Evolutionary conservation across 1,140 invertebrate species (phyloP).

Genomic region (Pantala flavescens): DNA sequence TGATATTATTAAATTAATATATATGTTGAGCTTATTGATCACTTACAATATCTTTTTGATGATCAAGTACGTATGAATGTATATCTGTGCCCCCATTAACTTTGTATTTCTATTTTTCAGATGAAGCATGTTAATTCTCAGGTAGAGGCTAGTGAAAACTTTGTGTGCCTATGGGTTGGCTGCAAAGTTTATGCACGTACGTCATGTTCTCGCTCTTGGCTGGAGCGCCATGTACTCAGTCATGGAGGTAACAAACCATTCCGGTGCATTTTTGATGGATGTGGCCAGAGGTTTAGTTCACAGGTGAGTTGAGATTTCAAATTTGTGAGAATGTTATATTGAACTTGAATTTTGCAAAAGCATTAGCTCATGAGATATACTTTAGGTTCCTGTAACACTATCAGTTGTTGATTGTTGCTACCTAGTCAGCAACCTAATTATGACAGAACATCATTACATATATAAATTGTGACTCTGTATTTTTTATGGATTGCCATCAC

Average conservation of each 20-base stretch:
- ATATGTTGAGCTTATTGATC: too few relatives aligned
- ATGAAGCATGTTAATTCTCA: conserved; percentile 74
- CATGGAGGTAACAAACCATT: conserved; percentile 92
- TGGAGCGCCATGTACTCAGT: conserved; percentile 82
- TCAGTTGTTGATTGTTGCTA: neutral
- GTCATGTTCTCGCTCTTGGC: conserved; percentile 83
- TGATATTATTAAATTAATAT: too few relatives aligned
- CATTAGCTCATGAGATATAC: neutral
- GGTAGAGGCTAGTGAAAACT: conserved; percentile 59
- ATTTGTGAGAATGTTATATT: neutral
- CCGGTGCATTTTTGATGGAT: conserved; percentile 88
- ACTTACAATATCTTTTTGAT: too few relatives aligned
- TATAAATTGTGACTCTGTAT: too few relatives aligned
- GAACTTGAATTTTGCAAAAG: neutral
- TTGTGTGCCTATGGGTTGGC: conserved; percentile 81
- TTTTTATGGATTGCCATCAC: too few relatives aligned
- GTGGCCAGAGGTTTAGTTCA: conserved; percentile 80
- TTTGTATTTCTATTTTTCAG: too few relatives aligned
- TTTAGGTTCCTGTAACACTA: neutral
- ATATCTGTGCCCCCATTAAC: too few relatives aligned
- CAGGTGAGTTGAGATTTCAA: conserved; percentile 49
- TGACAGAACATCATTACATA: too few relatives aligned
- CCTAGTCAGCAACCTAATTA: too few relatives aligned
- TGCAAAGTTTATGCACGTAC: conserved; percentile 90
- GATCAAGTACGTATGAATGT: too few relatives aligned